Evolutionary conservation across 2,797 vertebrate genomes (phyloP).

Genomic region (Paguma larvata): DNA sequence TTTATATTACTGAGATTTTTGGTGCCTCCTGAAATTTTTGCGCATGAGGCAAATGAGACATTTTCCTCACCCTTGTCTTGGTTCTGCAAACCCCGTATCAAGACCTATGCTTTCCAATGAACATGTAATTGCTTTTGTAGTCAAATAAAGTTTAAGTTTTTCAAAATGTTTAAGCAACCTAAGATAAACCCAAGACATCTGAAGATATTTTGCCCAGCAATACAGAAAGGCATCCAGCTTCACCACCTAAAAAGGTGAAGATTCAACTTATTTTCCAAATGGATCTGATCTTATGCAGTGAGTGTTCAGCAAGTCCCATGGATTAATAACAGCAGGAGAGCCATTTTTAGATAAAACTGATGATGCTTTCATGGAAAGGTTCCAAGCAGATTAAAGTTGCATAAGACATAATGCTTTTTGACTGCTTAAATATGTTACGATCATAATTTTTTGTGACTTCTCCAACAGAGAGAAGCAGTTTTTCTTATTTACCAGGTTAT

Average conservation of each 20-base stretch:
- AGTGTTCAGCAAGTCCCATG: neutral
- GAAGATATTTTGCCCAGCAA: neutral
- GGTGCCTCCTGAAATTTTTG: neutral
- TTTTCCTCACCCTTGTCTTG: neutral
- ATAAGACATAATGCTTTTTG: constrained; percentile 69
- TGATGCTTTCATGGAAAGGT: constrained; percentile 54
- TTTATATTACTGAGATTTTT: neutral
- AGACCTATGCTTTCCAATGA: neutral
- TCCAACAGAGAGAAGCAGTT: constrained; percentile 39
- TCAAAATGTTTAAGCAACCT: constrained; percentile 27
- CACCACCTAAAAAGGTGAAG: constrained; percentile 16
- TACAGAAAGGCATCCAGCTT: neutral
- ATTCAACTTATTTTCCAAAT: neutral
- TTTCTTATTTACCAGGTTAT: neutral
- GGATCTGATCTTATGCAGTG: constrained; percentile 33
- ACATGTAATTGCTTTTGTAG: neutral
- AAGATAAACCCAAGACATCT: constrained; percentile 49
- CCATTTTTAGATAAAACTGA: constrained; percentile 63
- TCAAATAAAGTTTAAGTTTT: constrained; percentile 20
- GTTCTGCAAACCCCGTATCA: neutral
- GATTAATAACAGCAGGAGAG: constrained; percentile 61
- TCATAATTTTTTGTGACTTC: constrained; percentile 72
- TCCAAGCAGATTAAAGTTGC: constrained; percentile 63
- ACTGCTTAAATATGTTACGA: constrained; percentile 45
- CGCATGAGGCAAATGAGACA: neutral